phyloP scores from a whole-genome alignment of 2,888 invertebrate species.

The Ellobium chinense region DNA sequence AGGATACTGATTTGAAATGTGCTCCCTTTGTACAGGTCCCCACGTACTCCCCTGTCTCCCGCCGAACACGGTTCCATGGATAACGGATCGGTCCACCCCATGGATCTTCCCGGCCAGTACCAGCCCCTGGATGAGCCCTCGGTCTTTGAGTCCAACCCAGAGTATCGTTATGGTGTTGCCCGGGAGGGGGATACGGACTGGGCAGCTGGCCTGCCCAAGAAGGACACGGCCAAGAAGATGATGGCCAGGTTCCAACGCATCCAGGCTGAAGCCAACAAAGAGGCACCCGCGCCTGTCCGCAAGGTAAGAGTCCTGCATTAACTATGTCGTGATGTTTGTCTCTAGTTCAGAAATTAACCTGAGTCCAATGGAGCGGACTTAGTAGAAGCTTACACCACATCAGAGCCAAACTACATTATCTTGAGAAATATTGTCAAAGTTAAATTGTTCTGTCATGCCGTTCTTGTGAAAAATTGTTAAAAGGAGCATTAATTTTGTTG shows the following conservation, averaged over 20 bases:
- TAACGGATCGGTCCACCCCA: conserved; percentile 65
- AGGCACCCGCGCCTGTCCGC: conserved; percentile 57
- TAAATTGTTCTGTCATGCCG: too few species aligned
- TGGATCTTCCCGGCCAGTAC: conserved; percentile 70
- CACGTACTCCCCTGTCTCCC: conserved; percentile 66
- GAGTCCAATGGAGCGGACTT: too few species aligned
- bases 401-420: background rate
- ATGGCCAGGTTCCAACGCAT: conserved; percentile 93
- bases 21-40: conserved; percentile 27
- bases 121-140: conserved; percentile 56
- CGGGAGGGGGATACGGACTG: conserved; percentile 77
- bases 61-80: conserved; percentile 43
- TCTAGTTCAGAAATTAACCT: too few species aligned
- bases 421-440: too few species aligned
- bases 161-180: conserved; percentile 77
- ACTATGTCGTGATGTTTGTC: too few species aligned
- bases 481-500: too few species aligned
- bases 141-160: conserved; percentile 71
- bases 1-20: too few species aligned
- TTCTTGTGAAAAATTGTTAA: too few species aligned
- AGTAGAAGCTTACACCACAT: too few species aligned
- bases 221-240: conserved; percentile 90
- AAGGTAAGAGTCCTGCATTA: conserved; percentile 27
- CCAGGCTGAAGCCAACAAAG: conserved; percentile 69
- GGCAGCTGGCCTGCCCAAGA: conserved; percentile 76